These are phyloP conservation scores for Neoniphon sammara DNA, from an alignment of 2,797 vertebrate species.

Conservation along the genomic window DNA sequence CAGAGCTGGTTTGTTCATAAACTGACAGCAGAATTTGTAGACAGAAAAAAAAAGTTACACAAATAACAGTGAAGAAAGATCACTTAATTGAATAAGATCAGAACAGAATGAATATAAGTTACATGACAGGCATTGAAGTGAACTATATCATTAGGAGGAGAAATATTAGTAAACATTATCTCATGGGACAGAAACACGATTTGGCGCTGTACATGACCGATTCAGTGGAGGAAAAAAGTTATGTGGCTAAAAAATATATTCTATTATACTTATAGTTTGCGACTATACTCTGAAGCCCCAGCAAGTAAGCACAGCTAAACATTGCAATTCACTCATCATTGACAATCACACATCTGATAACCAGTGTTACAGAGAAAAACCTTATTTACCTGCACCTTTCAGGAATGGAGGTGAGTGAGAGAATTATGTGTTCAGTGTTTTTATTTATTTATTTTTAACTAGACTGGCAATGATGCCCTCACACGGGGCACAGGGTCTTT, in stretches of 20 bases:
- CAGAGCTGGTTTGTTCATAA: slow-evolving; percentile 5
- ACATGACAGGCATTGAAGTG: background rate
- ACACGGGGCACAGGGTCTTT: background rate
- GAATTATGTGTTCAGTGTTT: no score
- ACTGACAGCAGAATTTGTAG: background rate
- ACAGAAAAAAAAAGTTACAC: background rate
- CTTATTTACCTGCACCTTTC: background rate
- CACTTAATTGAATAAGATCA: background rate
- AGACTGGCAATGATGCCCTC: background rate
- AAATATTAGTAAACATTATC: background rate
- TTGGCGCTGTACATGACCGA: background rate
- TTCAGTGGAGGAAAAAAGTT: background rate
- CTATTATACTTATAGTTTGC: background rate
- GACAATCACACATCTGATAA: background rate
- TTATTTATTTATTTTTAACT: no score
- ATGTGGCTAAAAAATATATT: background rate
- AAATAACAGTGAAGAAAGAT: background rate
- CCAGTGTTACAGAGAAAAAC: background rate
- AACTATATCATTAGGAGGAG: background rate
- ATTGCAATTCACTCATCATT: background rate
- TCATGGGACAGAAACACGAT: background rate
- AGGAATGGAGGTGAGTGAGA: background rate
- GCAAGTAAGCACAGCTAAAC: background rate
- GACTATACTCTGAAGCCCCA: slow-evolving; percentile 8
- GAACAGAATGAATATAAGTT: background rate